These are phyloP conservation scores for Enteromius anoplus DNA, from an alignment of 2,797 vertebrate genomes.

Conservation along the genomic window DNA sequence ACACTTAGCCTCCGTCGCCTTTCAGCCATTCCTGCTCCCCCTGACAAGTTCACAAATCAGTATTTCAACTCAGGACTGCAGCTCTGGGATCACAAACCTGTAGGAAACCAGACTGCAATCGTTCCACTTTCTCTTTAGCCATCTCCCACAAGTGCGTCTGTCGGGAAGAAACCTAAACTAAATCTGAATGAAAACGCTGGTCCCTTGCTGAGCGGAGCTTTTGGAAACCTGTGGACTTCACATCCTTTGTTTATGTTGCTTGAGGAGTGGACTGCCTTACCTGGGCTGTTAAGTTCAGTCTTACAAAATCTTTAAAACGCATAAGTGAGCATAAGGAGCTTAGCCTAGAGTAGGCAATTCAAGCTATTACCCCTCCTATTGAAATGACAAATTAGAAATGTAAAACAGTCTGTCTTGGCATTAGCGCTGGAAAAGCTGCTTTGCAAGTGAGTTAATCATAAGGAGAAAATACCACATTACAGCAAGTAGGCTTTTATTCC, in stretches of 20 bases:
- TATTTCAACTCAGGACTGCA: slow-evolving; percentile 66
- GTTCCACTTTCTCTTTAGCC: slow-evolving; percentile 21
- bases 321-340: slow-evolving; percentile 81
- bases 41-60: slow-evolving; percentile 58
- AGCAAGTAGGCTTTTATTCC: slow-evolving; percentile 58
- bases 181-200: slow-evolving; percentile 35
- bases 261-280: slow-evolving; percentile 74
- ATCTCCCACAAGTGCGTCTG: slow-evolving; percentile 11
- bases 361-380: slow-evolving; percentile 68
- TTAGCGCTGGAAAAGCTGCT: slow-evolving; percentile 66
- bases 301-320: slow-evolving; percentile 78
- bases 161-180: slow-evolving; percentile 11
- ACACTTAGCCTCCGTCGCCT: slow-evolving; percentile 70
- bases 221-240: slow-evolving; percentile 63
- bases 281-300: slow-evolving; percentile 74
- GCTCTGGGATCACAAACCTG: slow-evolving; percentile 68
- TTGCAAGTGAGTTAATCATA: slow-evolving; percentile 73
- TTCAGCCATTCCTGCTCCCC: slow-evolving; percentile 39
- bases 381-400: slow-evolving; percentile 83
- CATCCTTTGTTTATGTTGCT: slow-evolving; percentile 77
- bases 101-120: slow-evolving; percentile 62
- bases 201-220: slow-evolving; percentile 66
- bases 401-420: slow-evolving; percentile 80
- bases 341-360: slow-evolving; percentile 77
- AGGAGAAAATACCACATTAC: slow-evolving; percentile 66